Conservation (phyloP, 1,140 invertebrate species). For the Cydia amplana region DNA sequence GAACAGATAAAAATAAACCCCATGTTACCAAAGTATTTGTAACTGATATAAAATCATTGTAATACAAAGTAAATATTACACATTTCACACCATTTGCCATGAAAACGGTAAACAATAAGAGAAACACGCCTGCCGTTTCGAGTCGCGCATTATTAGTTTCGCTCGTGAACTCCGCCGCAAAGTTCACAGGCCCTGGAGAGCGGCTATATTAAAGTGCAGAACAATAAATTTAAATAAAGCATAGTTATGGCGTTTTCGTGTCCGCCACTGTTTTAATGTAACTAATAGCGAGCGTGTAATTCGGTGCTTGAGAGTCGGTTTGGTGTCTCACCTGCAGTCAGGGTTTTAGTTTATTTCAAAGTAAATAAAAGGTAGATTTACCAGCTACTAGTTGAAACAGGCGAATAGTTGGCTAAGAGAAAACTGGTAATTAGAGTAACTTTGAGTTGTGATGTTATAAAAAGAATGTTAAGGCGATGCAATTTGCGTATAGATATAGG, state of each 20-base stretch:
- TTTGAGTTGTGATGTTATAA: background rate
- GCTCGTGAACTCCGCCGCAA: conserved; percentile 53
- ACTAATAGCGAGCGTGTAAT: conserved; percentile 42
- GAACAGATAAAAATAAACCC: too few relatives aligned
- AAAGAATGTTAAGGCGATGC: background rate
- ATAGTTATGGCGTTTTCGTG: conserved; percentile 72
- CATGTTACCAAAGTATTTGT: too few relatives aligned
- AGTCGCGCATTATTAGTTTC: conserved; percentile 58
- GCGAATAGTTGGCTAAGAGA: background rate
- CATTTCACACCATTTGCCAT: conserved; percentile 48
- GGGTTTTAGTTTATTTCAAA: conserved; percentile 3
- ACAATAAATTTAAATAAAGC: conserved; percentile 75
- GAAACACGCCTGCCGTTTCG: conserved; percentile 34
- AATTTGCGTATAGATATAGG: background rate
- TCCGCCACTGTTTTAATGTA: conserved; percentile 56
- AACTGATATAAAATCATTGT: background rate
- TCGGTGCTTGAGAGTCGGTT: conserved; percentile 23
- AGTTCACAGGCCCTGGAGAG: conserved; percentile 52
- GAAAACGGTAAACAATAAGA: conserved; percentile 43
- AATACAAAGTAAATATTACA: conserved; percentile 30
- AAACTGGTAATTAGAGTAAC: background rate
- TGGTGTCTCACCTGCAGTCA: conserved; percentile 3
- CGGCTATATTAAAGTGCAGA: conserved; percentile 55
- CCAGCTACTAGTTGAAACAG: background rate
- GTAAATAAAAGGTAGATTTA: background rate